phyloP scores from a whole-genome alignment of 1,140 invertebrate species.

The Zophobas atratus region DNA sequence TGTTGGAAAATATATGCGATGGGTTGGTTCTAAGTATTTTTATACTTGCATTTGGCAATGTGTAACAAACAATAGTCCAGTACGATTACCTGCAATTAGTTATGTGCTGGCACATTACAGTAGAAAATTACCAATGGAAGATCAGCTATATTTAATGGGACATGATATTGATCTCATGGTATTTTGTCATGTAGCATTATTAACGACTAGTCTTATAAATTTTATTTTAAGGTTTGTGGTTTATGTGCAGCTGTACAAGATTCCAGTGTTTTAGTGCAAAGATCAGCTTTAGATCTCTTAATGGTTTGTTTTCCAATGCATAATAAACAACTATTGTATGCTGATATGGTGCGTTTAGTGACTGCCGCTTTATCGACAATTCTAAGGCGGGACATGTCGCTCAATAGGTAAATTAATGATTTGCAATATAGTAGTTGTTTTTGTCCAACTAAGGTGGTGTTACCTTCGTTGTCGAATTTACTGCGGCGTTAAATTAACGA shows the following conservation, averaged over 20 bases:
- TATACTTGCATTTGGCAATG: conserved; percentile 94
- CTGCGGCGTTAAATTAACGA: too few species aligned
- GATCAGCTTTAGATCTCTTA: conserved; percentile 89
- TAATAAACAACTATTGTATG: conserved; percentile 80
- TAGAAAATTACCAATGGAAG: conserved; percentile 85
- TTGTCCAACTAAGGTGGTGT: too few species aligned
- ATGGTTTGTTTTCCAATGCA: conserved; percentile 91
- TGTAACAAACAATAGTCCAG: conserved; percentile 84
- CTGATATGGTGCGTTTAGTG: conserved; percentile 85
- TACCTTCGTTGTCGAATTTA: too few species aligned
- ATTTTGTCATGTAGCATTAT: conserved; percentile 30
- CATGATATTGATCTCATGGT: conserved; percentile 90
- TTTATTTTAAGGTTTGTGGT: conserved; percentile 67
- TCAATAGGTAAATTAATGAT: conserved; percentile 78
- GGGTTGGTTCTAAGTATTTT: conserved; percentile 86
- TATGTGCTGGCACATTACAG: conserved; percentile 90
- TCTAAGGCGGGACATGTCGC: conserved; percentile 91
- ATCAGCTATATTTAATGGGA: conserved; percentile 90
- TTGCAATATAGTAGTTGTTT: too few species aligned
- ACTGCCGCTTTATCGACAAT: conserved; percentile 88
- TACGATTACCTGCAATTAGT: conserved; percentile 88
- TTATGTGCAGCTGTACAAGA: conserved; percentile 83
- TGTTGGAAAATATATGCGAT: conserved; percentile 86
- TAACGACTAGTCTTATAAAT: conserved; percentile 12
- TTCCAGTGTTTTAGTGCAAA: conserved; percentile 86